phyloP scores from a whole-genome alignment of 2,113 vertebrate genomes.

The Sigmodon hispidus region DNA sequence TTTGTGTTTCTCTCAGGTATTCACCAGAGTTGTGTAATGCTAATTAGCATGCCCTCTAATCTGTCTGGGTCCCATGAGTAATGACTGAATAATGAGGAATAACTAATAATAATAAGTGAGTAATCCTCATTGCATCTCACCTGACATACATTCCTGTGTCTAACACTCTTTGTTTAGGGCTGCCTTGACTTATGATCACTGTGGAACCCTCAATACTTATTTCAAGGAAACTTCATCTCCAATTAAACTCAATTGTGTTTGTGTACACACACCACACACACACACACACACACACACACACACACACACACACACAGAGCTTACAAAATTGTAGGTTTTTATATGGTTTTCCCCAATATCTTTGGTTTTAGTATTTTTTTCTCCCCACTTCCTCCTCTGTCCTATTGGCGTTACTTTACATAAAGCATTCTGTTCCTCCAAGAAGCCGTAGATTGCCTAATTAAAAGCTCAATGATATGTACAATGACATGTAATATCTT shows the following conservation, averaged over 20 bases:
- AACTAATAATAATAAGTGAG: neutral
- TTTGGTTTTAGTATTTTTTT: neutral
- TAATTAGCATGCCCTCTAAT: neutral
- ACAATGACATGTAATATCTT: too few species aligned
- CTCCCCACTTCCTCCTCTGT: neutral
- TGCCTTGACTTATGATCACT: neutral
- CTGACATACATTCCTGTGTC: too few species aligned
- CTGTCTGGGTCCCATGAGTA: neutral
- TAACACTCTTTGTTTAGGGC: neutral
- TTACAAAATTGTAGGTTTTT: neutral
- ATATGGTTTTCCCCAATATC: neutral
- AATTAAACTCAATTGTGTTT: neutral
- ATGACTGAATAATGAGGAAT: neutral
- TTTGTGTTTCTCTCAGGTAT: neutral
- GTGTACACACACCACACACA: too few species aligned
- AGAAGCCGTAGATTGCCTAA: neutral
- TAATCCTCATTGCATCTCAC: neutral
- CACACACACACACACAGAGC: too few species aligned
- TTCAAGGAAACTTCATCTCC: neutral
- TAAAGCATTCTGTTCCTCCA: neutral
- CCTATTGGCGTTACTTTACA: neutral
- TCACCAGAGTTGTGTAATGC: neutral
- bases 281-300: too few species aligned
- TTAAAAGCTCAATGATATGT: neutral
- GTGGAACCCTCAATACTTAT: neutral